Evolutionary conservation across 2,888 invertebrate genomes (phyloP), one percentile per base, ranked within the genome.

Genomic region (Athripsodes cinereus): DNA sequence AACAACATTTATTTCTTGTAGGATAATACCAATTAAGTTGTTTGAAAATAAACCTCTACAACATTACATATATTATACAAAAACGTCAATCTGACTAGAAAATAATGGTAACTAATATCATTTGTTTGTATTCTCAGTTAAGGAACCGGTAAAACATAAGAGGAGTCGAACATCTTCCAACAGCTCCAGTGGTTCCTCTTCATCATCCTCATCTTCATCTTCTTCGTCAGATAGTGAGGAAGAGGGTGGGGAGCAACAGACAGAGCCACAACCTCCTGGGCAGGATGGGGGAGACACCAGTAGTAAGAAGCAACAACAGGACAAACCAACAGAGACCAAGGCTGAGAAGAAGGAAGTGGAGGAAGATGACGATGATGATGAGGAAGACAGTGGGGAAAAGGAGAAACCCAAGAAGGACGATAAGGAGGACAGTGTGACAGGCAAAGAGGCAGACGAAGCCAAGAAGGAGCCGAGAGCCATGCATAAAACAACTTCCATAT

Each of bases 401-500:
- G 74, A 69, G 64, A 72, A 83, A 64, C 76, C 83, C 70, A 67
- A 77, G 67, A 66, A 84, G 74, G 68, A 74, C 1, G 80, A 80
- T 2, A 79, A 72, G 53, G 68, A 69, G 20, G 69, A 68, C 16
- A 61, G 71, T 8, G 54, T 52, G 2, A 73, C 72, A 59, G 60
- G 69, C 48, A 70, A 72, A 63, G 66, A 66, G 21, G 75, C 73
- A 47, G 69, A 72, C 22, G 71, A 70, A 13, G 75, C 74, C 65
- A 78, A 76, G 66, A 77, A 75, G 63, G 75, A 76, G 66, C 83
- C 86, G 1, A 80, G 87, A 53, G 87, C 92, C 2, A 78, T 97
- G 46, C 98, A 99, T 72, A 93, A 94, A 69, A 99, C 98, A 0
- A 92, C 94, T 22, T 97, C 97, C 1, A 97, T 99, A 66, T 99